phyloP scores from a whole-genome alignment of 2,797 vertebrate genomes.

The Enoplosus armatus region DNA sequence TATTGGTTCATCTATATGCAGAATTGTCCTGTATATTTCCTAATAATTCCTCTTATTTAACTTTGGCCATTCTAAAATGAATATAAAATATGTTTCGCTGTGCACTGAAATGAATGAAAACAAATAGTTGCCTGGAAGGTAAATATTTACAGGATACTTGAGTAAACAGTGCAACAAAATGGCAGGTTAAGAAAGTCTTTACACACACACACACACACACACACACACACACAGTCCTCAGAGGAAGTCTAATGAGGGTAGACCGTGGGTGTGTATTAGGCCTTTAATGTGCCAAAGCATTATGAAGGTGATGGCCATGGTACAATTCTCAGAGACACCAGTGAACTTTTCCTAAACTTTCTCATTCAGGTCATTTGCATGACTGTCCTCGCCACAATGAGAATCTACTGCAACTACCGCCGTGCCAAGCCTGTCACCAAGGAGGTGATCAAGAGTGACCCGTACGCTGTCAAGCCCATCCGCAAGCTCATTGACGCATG shows the following conservation, averaged over 20 bases:
- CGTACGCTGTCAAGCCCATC: slow-evolving; percentile 93
- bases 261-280: neutral
- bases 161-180: neutral
- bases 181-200: neutral
- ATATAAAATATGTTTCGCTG: neutral
- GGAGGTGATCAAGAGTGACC: slow-evolving; percentile 93
- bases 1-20: neutral
- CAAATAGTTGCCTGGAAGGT: neutral
- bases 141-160: neutral
- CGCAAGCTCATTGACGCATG: slow-evolving; percentile 96
- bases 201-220: too few relatives aligned
- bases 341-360: neutral
- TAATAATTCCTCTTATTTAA: neutral
- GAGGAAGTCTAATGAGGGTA: neutral
- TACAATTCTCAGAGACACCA: neutral
- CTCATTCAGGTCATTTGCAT: slow-evolving; percentile 90
- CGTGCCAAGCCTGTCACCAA: slow-evolving; percentile 92
- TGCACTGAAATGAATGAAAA: neutral
- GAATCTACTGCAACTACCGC: slow-evolving; percentile 96
- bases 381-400: slow-evolving; percentile 94
- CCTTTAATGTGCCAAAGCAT: neutral
- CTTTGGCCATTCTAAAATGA: neutral
- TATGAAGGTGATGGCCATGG: neutral
- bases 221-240: neutral
- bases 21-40: neutral